A percentile compares a stretch with the other conserved stretches of the same genome.
phyloP scores from a whole-genome alignment of 2,797 vertebrate species.

The Hylomyscus alleni region DNA sequence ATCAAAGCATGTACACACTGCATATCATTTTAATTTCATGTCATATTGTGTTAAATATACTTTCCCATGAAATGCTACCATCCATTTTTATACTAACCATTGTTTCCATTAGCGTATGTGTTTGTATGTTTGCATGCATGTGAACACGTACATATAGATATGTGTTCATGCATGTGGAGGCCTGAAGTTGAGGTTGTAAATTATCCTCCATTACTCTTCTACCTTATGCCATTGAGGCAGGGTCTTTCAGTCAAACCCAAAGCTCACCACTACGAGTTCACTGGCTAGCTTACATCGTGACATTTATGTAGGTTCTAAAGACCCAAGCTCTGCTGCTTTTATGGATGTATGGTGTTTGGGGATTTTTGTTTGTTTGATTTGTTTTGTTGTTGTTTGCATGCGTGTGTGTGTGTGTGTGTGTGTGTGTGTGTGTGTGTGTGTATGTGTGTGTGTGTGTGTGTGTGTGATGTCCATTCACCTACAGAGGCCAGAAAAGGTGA shows the following conservation, averaged over 20 bases:
- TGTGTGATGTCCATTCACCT: neutral
- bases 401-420: neutral
- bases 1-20: neutral
- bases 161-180: neutral
- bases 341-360: neutral
- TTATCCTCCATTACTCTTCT: neutral
- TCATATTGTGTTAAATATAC: neutral
- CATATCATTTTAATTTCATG: conserved; percentile 40
- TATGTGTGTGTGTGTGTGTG: neutral
- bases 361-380: neutral
- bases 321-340: neutral
- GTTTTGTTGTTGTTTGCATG: neutral
- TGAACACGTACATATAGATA: neutral
- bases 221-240: neutral
- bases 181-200: neutral
- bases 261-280: neutral
- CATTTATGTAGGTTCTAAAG: neutral
- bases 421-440: neutral
- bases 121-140: no score
- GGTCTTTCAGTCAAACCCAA: neutral
- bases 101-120: neutral
- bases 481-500: neutral
- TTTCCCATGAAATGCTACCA: neutral
- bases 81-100: neutral
- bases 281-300: neutral